Evolutionary conservation across 2,113 vertebrate genomes (phyloP).

Genomic region (Deroptyus accipitrinus): DNA sequence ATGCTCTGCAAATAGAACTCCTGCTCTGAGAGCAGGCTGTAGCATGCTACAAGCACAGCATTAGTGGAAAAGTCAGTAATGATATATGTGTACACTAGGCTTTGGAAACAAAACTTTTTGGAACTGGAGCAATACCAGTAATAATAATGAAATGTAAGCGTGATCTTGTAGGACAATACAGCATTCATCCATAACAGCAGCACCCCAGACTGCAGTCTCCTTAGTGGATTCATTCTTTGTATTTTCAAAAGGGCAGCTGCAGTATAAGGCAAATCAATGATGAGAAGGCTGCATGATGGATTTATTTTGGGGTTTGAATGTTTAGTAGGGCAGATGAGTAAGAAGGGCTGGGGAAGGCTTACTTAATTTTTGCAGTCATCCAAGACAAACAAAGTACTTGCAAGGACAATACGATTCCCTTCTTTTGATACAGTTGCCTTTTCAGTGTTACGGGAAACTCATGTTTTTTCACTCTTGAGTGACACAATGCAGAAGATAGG

Average conservation of each 20-base stretch:
- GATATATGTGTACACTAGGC: background rate
- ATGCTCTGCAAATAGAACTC: conserved; percentile 21
- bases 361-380: background rate
- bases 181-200: background rate
- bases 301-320: background rate
- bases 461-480: background rate
- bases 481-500: background rate
- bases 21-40: background rate
- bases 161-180: background rate
- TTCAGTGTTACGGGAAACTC: background rate
- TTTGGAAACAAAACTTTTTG: background rate
- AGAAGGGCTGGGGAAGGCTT: background rate
- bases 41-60: background rate
- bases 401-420: background rate
- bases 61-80: background rate
- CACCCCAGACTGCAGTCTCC: background rate
- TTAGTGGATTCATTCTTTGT: background rate
- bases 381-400: background rate
- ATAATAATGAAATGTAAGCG: background rate
- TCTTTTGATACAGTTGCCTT: background rate
- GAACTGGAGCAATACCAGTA: background rate
- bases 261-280: background rate
- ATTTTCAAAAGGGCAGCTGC: background rate
- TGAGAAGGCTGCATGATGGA: background rate
- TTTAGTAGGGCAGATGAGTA: background rate